Evolutionary conservation across 2,888 invertebrate genomes (phyloP).

Genomic region (Taphrorychus bicolor): DNA sequence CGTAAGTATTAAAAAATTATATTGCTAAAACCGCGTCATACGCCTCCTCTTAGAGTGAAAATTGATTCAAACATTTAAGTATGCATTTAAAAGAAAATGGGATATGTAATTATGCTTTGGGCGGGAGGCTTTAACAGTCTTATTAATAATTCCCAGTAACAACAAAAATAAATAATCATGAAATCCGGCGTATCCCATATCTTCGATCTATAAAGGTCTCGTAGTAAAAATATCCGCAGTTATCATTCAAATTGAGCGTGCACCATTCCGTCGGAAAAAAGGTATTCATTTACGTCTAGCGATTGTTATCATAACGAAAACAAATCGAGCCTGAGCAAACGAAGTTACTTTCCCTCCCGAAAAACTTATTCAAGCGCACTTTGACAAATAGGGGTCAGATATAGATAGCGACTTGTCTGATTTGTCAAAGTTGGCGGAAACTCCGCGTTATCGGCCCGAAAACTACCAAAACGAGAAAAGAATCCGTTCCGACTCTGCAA

Average conservation of each 20-base stretch:
- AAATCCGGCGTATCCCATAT: too few relatives aligned
- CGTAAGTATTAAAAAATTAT: too few relatives aligned
- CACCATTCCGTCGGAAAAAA: constrained; percentile 2
- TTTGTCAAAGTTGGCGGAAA: constrained; percentile 41
- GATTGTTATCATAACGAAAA: constrained; percentile 35
- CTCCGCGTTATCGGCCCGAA: constrained; percentile 26
- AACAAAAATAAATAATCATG: too few relatives aligned
- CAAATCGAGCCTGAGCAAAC: constrained; percentile 29
- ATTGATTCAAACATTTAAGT: too few relatives aligned
- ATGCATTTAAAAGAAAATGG: too few relatives aligned
- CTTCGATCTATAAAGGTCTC: too few relatives aligned
- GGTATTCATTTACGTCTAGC: constrained; percentile 21
- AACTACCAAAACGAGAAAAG: constrained; percentile 23
- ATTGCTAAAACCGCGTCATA: too few relatives aligned
- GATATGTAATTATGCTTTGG: too few relatives aligned
- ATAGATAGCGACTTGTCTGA: constrained; percentile 38
- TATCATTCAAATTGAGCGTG: neutral
- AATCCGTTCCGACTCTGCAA: constrained; percentile 19
- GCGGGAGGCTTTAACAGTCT: too few relatives aligned
- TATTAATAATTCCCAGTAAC: too few relatives aligned
- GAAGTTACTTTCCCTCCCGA: constrained; percentile 24
- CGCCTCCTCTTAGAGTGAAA: too few relatives aligned
- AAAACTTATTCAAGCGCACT: constrained; percentile 38
- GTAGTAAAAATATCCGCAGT: neutral
- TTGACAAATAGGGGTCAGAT: constrained; percentile 42